Base-by-base conservation (phyloP, 1,140 invertebrate species). In the Mizuhopecten yessoensis region DNA sequence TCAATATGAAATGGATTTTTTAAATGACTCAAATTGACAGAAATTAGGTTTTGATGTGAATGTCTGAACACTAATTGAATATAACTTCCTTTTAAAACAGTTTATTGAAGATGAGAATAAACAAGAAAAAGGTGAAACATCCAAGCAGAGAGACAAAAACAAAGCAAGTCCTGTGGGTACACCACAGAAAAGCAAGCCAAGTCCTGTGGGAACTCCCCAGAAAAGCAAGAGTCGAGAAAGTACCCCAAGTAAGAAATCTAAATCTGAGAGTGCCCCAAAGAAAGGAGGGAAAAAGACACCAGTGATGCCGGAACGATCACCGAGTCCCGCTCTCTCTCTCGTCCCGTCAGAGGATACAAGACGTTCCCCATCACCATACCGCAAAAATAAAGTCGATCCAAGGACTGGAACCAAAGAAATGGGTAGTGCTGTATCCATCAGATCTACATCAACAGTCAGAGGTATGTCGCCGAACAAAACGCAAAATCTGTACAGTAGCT, bases 381-480 rank as follows among this genome's bases (percentile, higher is more conserved):
- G 90, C 20, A 90, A 87, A n/a, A 90, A 90, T 49, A 34, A 34
- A 34, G 90, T 90, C 17, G 90, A 90, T 49, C 90, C 90, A 23
- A 57, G 34, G 0, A 33, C 89, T 0, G 86, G 13, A 20, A 34
- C 90, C 15, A 45, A 15, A 45, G 86, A 87, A 34, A 89, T 90
- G 90, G 93, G 92, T 5, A 94, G 93, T 91, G 75, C 91, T 89
- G 93, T 92, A 36, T 94, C 93, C n/a, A 86, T 94, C 9, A 91
- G 87, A 75, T 92, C 93, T 89, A 34, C 87, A 29, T 93, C 92
- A 75, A 92, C 92, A 34, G 87, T 91, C 34, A 91, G 86, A 92
- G 90, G 88, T 91, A 39, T 20, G 33, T 39, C 23, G n/a, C 33
- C 7, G 39, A n/a, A 34, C 87, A 49, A 34, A 33, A 34, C 20